Evolutionary conservation across 2,888 invertebrate species (phyloP), one percentile per base, ranked within the genome.

Genomic region (Synanthedon andrenaeformis): DNA sequence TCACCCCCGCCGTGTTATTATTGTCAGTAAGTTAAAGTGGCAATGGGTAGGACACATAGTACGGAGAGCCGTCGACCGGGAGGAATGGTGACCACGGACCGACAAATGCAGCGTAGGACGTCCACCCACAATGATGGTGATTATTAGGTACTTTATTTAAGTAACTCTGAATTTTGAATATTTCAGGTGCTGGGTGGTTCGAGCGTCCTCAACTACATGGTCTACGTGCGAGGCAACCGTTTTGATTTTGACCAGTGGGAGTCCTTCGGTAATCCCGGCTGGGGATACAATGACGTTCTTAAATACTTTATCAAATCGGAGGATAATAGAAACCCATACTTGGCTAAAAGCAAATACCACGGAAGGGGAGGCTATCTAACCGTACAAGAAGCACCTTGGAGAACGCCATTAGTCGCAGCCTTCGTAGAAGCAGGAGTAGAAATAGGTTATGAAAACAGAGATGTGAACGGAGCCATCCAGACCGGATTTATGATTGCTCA

Each of bases 161-260:
- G 5, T 35, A 35, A 35, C 6, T 35, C 35, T 10, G 10, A 35
- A 35, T 35, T 35, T 35, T 35, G 0, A 10, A 3, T 49, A 56
- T 81, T 82, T 13, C 78, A 85, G 85, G 95, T 96, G 1, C 89
- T 97, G 0, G 97, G 97, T 3, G 97, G 97, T 0, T 94, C 94
- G 1, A 94, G 94, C 62, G 93, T 94, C 0, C 85, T 96, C 0
- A 97, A 97, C 72, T 95, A 95, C 74, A 96, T 97, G 96, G 88
- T 96, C 3, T 97, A 97, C 74, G 94, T 96, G 0, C 85, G 97
- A 58, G 97, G 97, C 10, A 94, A 92, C 72, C 89, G 89, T 54
- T 89, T 91, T 62, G 98, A 98, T 73, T 98, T 95, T 76, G 95
- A 97, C 70, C 90, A 92, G 51, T 98, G 98, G 97, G 95, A 95